Evolutionary conservation across 2,888 invertebrate genomes (phyloP).

Genomic region (Temnothorax ravouxi): DNA sequence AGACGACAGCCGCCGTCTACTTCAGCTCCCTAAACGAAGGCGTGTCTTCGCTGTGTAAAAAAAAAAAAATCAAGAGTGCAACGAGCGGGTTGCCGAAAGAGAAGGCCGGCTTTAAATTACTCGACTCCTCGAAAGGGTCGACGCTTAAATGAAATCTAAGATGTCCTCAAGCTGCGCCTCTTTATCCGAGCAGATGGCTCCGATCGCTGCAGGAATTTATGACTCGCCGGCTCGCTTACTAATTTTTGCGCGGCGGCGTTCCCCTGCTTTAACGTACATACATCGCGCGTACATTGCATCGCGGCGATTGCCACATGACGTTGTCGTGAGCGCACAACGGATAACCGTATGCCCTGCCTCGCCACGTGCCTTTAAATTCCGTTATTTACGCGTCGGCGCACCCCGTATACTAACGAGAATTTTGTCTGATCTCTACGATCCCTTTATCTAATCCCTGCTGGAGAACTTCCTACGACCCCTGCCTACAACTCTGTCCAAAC

Average conservation of each 20-base stretch:
- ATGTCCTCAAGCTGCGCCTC: slow-evolving; percentile 62
- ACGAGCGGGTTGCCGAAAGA: slow-evolving; percentile 4
- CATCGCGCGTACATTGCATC: neutral
- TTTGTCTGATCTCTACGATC: slow-evolving; percentile 12
- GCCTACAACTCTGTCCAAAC: slow-evolving; percentile 28
- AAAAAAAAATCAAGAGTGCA: slow-evolving; percentile 21
- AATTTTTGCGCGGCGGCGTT: slow-evolving; percentile 56
- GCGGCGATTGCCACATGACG: slow-evolving; percentile 68
- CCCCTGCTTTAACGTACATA: slow-evolving; percentile 3
- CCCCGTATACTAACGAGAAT: slow-evolving; percentile 42
- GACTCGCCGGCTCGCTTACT: slow-evolving; percentile 43
- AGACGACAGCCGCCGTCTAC: slow-evolving; percentile 8
- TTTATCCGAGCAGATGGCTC: slow-evolving; percentile 67
- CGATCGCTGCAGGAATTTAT: slow-evolving; percentile 61
- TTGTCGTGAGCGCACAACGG: slow-evolving; percentile 15
- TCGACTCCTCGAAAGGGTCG: slow-evolving; percentile 53
- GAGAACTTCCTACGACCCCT: slow-evolving; percentile 15
- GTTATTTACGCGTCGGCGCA: slow-evolving; percentile 29
- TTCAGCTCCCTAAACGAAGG: neutral
- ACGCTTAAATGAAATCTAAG: slow-evolving; percentile 64
- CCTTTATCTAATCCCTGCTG: slow-evolving; percentile 28
- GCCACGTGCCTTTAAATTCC: slow-evolving; percentile 72
- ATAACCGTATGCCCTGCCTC: slow-evolving; percentile 63
- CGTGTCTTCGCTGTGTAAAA: neutral
- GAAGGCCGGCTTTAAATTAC: slow-evolving; percentile 63